Base-by-base conservation (phyloP, 2,797 vertebrate species). In the Karalla daura region DNA sequence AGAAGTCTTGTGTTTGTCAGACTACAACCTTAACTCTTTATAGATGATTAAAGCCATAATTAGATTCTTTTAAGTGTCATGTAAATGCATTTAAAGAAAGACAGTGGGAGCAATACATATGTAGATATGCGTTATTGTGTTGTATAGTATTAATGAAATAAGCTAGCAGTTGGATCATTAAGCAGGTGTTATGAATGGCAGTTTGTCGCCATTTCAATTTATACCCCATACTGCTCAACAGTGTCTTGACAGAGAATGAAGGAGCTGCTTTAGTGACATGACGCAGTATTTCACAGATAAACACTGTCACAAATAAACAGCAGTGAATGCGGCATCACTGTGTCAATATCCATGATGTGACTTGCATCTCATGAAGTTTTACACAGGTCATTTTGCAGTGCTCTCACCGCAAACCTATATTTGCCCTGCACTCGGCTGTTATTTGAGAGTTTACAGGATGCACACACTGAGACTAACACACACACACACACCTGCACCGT, bases 361-460 rank as follows among this genome's bases (percentile, higher is more conserved):
- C n/a, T 8, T 33, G 17, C 25, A 33, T 4, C 10, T 4, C 10
- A 21, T 18, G 25, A 46, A 33, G 13, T 12, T 36, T 40, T 40
- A 44, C 20, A 27, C 12, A n/a, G 3, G 3, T 44, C 1, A 25
- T 53, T 44, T 50, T 9, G 15, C 7, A 1, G 0, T 43, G 17
- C 12, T 27, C 5, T 58, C 23, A 40, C 1, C 63, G 53, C 13
- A 39, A 41, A 28, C 11, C 44, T 66, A 21, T 45, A 35, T 41
- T 35, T 67, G 45, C 8, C 11, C 14, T 32, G 47, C 7, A 14
- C 46, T 12, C 21, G 1, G 30, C 24, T 64, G 27, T 69, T 60
- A 64, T 64, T 58, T 71, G 58, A 67, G 40, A 52, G 47, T 33
- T 14, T 54, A 40, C 44, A 53, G 21, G 15, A 25, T 37, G 27